Conservation (phyloP, 2,888 invertebrate genomes). For the Melanostoma mellinum region DNA sequence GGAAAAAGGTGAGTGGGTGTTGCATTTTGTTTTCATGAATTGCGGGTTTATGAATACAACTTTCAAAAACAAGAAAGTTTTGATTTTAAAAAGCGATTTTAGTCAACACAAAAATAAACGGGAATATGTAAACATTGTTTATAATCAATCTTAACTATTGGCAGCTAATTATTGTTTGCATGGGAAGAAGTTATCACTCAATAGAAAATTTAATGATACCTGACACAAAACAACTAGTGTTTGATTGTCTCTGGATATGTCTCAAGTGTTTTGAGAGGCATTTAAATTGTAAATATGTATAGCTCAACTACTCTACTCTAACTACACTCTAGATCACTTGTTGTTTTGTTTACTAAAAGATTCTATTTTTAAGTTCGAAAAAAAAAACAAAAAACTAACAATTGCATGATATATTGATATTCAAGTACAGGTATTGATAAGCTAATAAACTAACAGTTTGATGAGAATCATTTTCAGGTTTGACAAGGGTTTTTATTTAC, state of each 20-base stretch:
- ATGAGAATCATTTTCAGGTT: too few relatives aligned
- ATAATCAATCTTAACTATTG: not conserved
- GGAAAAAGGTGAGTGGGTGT: conserved; percentile 35
- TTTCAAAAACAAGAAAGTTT: not conserved
- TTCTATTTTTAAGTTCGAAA: too few relatives aligned
- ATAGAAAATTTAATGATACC: too few relatives aligned
- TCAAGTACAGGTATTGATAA: too few relatives aligned
- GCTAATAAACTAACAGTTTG: too few relatives aligned
- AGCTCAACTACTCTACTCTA: not conserved
- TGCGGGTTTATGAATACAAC: not conserved
- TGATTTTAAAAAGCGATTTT: not conserved
- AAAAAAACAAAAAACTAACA: too few relatives aligned
- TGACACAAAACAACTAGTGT: too few relatives aligned
- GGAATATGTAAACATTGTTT: not conserved
- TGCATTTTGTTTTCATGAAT: not conserved
- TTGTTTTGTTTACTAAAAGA: not conserved
- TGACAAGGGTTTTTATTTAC: too few relatives aligned
- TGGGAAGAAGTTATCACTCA: not conserved
- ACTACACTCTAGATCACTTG: not conserved
- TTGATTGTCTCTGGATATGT: too few relatives aligned
- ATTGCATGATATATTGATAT: too few relatives aligned
- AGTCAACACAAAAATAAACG: not conserved
- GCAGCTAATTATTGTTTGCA: conserved; percentile 19
- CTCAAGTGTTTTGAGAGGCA: too few relatives aligned
- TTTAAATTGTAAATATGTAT: not conserved